A percentile compares a stretch with the other conserved stretches of the same genome.
Evolutionary conservation across 2,797 vertebrate species (phyloP).

Genomic region (Aldrovandia affinis): DNA sequence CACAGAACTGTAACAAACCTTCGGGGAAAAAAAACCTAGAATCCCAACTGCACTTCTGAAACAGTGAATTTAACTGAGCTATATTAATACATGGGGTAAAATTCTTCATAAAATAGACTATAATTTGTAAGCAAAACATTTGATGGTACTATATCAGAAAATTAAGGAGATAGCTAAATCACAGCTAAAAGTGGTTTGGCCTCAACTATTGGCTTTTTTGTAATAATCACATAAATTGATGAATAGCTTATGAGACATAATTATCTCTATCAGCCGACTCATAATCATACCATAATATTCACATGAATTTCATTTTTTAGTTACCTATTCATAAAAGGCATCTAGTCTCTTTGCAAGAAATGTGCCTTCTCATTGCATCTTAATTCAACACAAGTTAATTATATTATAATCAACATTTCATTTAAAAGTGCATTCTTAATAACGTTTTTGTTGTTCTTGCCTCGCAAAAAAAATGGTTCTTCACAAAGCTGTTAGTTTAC

Average conservation of each 20-base stretch:
- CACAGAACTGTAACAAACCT: too few relatives aligned
- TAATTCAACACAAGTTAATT: not conserved
- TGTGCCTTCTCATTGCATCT: not conserved
- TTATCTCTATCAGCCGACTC: not conserved
- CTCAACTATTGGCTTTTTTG: not conserved
- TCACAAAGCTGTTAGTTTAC: not conserved
- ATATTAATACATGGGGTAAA: not conserved
- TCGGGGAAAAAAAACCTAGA: not conserved
- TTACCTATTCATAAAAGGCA: not conserved
- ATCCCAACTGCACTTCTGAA: not conserved
- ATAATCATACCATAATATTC: not conserved
- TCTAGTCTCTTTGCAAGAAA: not conserved
- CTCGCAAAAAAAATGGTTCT: not conserved
- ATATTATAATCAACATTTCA: not conserved
- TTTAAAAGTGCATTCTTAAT: conserved; percentile 12
- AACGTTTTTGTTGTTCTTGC: not conserved
- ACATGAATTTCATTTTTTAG: not conserved
- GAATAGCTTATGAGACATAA: not conserved
- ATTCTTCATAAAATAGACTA: not conserved
- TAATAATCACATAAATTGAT: not conserved
- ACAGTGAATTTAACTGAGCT: not conserved
- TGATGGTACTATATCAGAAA: not conserved
- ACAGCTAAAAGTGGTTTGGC: not conserved
- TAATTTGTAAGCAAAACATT: not conserved
- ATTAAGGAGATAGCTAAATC: not conserved